phyloP scores from a whole-genome alignment of 2,797 vertebrate species.

The Myoxocephalus aenaeus region DNA sequence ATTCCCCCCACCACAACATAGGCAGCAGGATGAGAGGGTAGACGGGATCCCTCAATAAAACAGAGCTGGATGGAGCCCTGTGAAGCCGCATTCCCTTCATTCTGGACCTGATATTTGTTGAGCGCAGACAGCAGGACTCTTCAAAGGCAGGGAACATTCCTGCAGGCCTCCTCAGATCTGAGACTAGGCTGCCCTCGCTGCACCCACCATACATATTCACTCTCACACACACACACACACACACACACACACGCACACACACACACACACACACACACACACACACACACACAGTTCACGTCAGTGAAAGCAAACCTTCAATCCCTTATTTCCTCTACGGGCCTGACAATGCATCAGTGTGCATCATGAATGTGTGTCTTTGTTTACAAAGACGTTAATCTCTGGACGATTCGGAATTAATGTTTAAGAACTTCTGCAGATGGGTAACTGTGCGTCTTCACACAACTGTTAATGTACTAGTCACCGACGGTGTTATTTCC shows the following conservation, averaged over 20 bases:
- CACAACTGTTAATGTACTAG: not conserved
- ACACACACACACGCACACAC: not conserved
- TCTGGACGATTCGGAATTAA: slow-evolving; percentile 2
- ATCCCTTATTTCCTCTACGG: slow-evolving; percentile 26
- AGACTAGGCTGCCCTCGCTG: slow-evolving; percentile 67
- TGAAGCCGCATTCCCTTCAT: slow-evolving; percentile 83
- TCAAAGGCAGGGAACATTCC: slow-evolving; percentile 82
- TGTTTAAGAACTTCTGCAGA: not conserved
- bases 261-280: not conserved
- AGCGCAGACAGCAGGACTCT: slow-evolving; percentile 75
- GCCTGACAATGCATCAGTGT: slow-evolving; percentile 22
- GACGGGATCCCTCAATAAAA: slow-evolving; percentile 83
- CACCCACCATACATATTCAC: slow-evolving; percentile 44
- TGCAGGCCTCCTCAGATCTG: slow-evolving; percentile 79
- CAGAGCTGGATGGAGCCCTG: slow-evolving; percentile 74
- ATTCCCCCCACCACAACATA: slow-evolving; percentile 72
- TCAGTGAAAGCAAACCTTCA: slow-evolving; percentile 21
- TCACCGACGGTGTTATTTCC: not conserved
- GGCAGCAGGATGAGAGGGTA: slow-evolving; percentile 73
- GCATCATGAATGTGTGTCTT: not conserved
- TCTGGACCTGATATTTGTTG: slow-evolving; percentile 79
- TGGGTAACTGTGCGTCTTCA: not conserved
- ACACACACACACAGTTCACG: slow-evolving; percentile 4
- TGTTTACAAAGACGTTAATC: not conserved
- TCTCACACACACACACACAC: not conserved